phyloP scores from a whole-genome alignment of 2,888 invertebrate species.

The Leptinotarsa haldemani region DNA sequence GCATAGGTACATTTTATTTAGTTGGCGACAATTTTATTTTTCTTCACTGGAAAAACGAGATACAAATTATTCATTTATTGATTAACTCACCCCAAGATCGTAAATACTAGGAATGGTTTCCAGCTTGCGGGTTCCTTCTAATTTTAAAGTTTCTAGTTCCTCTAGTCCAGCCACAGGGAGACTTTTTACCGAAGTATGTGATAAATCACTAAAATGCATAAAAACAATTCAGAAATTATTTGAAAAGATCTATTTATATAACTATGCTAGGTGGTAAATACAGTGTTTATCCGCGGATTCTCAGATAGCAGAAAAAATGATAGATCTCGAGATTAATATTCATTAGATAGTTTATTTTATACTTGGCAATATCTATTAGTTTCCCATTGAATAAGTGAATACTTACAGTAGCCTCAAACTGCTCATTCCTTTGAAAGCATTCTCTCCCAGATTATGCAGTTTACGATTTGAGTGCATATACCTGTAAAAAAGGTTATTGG shows the following conservation, averaged over 20 bases:
- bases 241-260: too few relatives aligned
- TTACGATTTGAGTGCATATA: slow-evolving; percentile 79
- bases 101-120: slow-evolving; percentile 87
- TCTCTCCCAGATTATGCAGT: slow-evolving; percentile 71
- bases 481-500: slow-evolving; percentile 64
- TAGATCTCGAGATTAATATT: too few relatives aligned
- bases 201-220: slow-evolving; percentile 77
- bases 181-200: slow-evolving; percentile 79
- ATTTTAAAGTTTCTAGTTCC: slow-evolving; percentile 76
- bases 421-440: slow-evolving; percentile 77
- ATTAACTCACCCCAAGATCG: slow-evolving; percentile 74
- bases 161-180: slow-evolving; percentile 81
- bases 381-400: neutral
- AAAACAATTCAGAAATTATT: neutral
- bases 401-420: slow-evolving; percentile 80
- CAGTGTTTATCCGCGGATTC: too few relatives aligned
- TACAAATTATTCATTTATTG: slow-evolving; percentile 1
- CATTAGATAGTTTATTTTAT: too few relatives aligned
- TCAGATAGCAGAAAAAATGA: too few relatives aligned
- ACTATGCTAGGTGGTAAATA: too few relatives aligned
- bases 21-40: too few relatives aligned
- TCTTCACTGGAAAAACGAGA: neutral
- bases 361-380: too few relatives aligned
- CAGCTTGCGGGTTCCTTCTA: slow-evolving; percentile 79
- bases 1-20: too few relatives aligned